phyloP scores from a whole-genome alignment of 2,888 invertebrate species.

The Leucoptera coffeella region DNA sequence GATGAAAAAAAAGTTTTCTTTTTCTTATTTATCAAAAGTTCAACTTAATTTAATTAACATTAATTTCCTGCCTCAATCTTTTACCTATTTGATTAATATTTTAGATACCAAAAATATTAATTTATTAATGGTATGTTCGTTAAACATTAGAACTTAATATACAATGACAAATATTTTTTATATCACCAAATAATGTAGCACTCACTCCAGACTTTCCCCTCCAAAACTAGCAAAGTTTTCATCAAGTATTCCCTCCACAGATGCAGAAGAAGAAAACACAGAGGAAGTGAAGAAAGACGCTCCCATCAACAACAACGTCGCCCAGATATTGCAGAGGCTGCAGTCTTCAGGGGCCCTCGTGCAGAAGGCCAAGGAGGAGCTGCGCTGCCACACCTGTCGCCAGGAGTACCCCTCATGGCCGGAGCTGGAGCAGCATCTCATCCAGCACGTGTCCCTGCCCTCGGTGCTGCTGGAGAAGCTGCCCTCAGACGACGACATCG shows the following conservation, averaged over 20 bases:
- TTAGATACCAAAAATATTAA: too few species aligned
- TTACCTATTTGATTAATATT: too few species aligned
- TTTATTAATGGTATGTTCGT: too few species aligned
- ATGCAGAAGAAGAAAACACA: conserved; percentile 10
- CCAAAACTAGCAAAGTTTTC: too few species aligned
- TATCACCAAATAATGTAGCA: too few species aligned
- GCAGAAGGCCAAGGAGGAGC: conserved; percentile 29
- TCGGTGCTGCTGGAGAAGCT: conserved; percentile 37
- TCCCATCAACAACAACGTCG: conserved; percentile 17
- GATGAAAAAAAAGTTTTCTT: too few species aligned
- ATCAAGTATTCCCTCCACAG: conserved; percentile 8
- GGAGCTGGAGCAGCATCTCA: conserved; percentile 43
- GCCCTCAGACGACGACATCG: conserved; percentile 46
- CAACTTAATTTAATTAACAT: too few species aligned
- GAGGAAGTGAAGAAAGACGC: conserved; percentile 10
- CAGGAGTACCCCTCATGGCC: conserved; percentile 36
- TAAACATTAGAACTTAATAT: too few species aligned
- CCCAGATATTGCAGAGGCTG: conserved; percentile 24
- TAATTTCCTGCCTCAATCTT: too few species aligned
- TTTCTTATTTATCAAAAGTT: too few species aligned
- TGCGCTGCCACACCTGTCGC: conserved; percentile 46
- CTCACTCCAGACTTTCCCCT: too few species aligned
- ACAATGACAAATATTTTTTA: too few species aligned
- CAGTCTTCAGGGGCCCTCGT: conserved; percentile 28
- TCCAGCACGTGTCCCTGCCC: conserved; percentile 52